Base-by-base conservation (phyloP, 2,797 vertebrate genomes). In the Gephyroberyx darwinii region DNA sequence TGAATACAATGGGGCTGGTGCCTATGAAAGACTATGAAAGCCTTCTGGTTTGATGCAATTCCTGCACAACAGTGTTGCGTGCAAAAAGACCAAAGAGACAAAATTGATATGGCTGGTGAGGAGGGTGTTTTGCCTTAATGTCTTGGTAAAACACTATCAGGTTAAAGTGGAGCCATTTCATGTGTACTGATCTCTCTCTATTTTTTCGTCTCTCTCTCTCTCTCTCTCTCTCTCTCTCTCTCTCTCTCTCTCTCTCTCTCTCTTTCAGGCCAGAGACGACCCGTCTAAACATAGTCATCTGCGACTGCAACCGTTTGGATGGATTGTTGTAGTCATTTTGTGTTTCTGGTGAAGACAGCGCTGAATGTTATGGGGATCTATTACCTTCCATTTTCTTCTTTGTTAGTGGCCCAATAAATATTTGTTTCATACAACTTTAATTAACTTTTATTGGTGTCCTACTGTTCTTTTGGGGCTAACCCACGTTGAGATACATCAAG, bases 341-440 rank as follows among this genome's bases (percentile, higher is more conserved):
- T 56, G 53, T 22, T 57, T 59, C 48, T 30, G 17, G 56, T 10
- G 20, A 48, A 14, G 14, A 60, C 19, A 8, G 26, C 22, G 20
- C 2, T 55, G 30, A 22, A 31, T 22, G 7, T 12, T 61, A 55
- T 13, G 47, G 62, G 67, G 47, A 54, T 10, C 30, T 60, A 41
- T 54, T 14, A 26, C 8, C 14, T 22, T 48, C 22, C 7, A 3
- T 50, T 78, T 31, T 35, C 68, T 70, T 16, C 19, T 47, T 50
- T 50, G n/a, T 59, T 45, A 37, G 19, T 8, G 20, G 55, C 30
- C 51, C 55, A 85, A 85, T 86, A 84, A 88, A 87, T 64, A 75
- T 68, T 74, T 65, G 45, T 62, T n/a, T 64, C 39, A 47, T 43
- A 37, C 52, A 43, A 39, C 51, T 20, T 6, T 5, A 7, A 43